Conservation (phyloP, 2,888 invertebrate species). For the Phrixothrix hirtus region DNA sequence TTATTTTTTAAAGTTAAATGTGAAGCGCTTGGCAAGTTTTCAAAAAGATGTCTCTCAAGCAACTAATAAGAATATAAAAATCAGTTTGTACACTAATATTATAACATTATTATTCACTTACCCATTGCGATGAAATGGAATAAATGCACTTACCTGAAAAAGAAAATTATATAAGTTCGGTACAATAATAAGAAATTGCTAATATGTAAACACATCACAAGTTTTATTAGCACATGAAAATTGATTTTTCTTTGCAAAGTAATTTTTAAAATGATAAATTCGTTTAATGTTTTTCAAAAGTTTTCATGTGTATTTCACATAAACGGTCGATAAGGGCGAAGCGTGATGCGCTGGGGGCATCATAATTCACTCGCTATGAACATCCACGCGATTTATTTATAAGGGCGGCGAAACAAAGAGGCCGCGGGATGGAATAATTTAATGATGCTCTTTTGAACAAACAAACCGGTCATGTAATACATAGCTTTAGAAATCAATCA, state of each 20-base stretch:
- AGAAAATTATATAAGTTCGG: no score
- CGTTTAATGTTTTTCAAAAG: no score
- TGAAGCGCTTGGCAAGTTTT: no score
- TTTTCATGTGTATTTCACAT: slow-evolving; percentile 1
- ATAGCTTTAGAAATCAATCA: slow-evolving; percentile 53
- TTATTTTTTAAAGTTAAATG: no score
- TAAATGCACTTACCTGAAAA: no score
- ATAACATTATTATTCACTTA: no score
- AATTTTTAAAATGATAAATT: no score
- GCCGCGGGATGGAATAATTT: slow-evolving; percentile 54
- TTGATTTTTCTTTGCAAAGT: neutral
- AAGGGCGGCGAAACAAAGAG: slow-evolving; percentile 46
- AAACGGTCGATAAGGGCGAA: slow-evolving; percentile 13
- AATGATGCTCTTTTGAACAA: slow-evolving; percentile 52
- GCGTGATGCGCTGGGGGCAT: slow-evolving; percentile 38
- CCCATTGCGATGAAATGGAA: no score
- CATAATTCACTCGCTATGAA: slow-evolving; percentile 48
- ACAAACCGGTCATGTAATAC: slow-evolving; percentile 54
- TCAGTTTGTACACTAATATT: no score
- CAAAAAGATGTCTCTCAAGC: no score
- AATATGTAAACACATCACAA: neutral
- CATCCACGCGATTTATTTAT: slow-evolving; percentile 44
- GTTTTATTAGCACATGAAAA: no score
- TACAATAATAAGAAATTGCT: neutral
- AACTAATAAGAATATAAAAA: no score